Conservation (phyloP, 2,797 vertebrate species). For the Sebastes variabilis region DNA sequence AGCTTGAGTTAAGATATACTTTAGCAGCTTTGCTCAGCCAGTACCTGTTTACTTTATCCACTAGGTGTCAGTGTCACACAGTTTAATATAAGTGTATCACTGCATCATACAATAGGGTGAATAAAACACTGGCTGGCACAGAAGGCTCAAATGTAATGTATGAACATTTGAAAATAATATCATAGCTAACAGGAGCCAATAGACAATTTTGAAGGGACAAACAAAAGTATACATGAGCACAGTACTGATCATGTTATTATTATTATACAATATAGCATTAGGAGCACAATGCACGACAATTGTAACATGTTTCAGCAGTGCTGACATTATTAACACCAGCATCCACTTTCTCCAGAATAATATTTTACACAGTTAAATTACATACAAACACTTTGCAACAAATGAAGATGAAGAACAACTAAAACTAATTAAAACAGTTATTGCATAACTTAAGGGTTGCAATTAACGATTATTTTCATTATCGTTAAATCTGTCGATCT, state of each 20-base stretch:
- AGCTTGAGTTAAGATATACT: not conserved
- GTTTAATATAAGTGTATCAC: constrained; percentile 5
- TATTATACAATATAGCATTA: not conserved
- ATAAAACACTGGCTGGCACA: not conserved
- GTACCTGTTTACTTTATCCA: constrained; percentile 38
- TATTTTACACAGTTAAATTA: not conserved
- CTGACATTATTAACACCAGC: not conserved
- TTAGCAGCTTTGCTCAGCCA: not conserved
- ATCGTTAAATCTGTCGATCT: not conserved
- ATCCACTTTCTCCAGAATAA: not conserved
- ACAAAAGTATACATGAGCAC: not conserved
- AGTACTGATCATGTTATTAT: not conserved
- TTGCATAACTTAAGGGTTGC: not conserved
- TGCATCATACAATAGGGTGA: not conserved
- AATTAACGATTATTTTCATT: not conserved
- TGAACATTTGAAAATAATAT: not conserved
- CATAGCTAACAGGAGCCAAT: not conserved
- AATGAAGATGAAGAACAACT: no score
- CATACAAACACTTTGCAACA: not conserved
- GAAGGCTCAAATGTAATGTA: not conserved
- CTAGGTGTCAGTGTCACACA: constrained; percentile 68
- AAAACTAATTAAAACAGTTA: no score
- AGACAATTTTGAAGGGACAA: not conserved
- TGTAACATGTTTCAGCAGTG: not conserved
- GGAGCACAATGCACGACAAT: not conserved